Evolutionary conservation across 2,888 invertebrate genomes (phyloP).

Genomic region (Netelia fuscicornis): DNA sequence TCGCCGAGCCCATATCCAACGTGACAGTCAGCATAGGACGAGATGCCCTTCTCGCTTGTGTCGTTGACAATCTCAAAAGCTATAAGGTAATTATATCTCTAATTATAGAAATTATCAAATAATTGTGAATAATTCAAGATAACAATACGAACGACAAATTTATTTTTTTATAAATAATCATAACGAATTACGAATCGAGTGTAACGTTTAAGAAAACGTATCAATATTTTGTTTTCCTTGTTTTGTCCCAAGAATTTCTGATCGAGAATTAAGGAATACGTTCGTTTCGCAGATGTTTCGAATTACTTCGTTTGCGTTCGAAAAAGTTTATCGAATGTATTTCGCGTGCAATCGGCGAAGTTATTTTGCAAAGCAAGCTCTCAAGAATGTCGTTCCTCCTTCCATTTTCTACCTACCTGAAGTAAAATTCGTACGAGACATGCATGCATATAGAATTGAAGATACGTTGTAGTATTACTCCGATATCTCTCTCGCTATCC

Average conservation of each 20-base stretch:
- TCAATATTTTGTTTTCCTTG: background rate
- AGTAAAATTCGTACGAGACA: slow-evolving; percentile 34
- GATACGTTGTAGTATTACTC: slow-evolving; percentile 14
- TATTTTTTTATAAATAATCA: background rate
- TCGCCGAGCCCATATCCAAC: slow-evolving; percentile 95
- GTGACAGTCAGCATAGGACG: slow-evolving; percentile 95
- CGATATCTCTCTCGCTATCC: background rate
- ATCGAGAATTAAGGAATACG: slow-evolving; percentile 21
- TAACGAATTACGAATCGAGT: too few relatives aligned
- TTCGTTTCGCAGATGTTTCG: slow-evolving; percentile 63
- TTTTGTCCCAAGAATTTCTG: background rate
- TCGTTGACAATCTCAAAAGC: slow-evolving; percentile 94
- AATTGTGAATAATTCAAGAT: background rate
- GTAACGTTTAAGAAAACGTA: background rate
- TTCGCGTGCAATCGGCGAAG: slow-evolving; percentile 67
- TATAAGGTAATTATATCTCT: slow-evolving; percentile 89
- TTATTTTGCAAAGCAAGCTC: slow-evolving; percentile 61
- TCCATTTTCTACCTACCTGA: background rate
- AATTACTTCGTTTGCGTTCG: slow-evolving; percentile 73
- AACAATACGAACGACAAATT: background rate
- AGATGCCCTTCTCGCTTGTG: slow-evolving; percentile 94
- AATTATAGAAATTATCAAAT: background rate
- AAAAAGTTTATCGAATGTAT: slow-evolving; percentile 71
- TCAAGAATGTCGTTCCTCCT: slow-evolving; percentile 44
- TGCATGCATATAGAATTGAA: slow-evolving; percentile 25